Evolutionary conservation across 1,140 invertebrate species (phyloP).

Genomic region (Pygmarrhopalites habei): DNA sequence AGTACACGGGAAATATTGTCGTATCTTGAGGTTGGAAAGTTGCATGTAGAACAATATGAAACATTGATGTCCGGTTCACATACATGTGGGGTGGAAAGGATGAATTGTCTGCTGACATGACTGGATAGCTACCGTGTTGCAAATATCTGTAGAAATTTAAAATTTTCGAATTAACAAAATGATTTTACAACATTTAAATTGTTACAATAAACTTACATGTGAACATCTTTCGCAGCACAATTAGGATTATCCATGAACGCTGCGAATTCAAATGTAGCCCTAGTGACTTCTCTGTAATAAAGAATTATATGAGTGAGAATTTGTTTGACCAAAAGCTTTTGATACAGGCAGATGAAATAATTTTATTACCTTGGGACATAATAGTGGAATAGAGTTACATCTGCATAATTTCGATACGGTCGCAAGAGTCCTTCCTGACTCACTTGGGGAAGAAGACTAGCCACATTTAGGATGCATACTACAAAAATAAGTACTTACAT

Average conservation of each 20-base stretch:
- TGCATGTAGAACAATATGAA: constrained; percentile 46
- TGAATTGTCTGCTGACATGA: constrained; percentile 66
- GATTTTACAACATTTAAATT: background rate
- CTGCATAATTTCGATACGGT: constrained; percentile 49
- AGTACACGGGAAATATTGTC: constrained; percentile 50
- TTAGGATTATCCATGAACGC: constrained; percentile 49
- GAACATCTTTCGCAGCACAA: constrained; percentile 46
- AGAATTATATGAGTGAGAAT: too few relatives aligned
- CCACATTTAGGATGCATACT: background rate
- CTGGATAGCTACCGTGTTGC: constrained; percentile 63
- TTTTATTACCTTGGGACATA: constrained; percentile 48
- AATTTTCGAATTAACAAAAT: constrained; percentile 3
- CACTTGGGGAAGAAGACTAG: constrained; percentile 44
- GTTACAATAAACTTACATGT: constrained; percentile 45
- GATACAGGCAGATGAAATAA: too few relatives aligned
- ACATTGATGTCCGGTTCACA: constrained; percentile 42
- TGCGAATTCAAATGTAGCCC: constrained; percentile 53
- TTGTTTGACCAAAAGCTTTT: too few relatives aligned
- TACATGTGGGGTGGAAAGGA: constrained; percentile 57
- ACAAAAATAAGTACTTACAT: background rate
- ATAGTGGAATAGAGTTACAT: constrained; percentile 51
- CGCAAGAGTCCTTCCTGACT: constrained; percentile 47
- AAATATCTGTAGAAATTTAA: constrained; percentile 48
- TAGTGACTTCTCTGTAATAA: constrained; percentile 47
- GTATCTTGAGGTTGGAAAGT: constrained; percentile 48